These are phyloP conservation scores for Chloebia gouldiae DNA, from an alignment of 2,113 vertebrate genomes.

Conservation along the genomic window DNA sequence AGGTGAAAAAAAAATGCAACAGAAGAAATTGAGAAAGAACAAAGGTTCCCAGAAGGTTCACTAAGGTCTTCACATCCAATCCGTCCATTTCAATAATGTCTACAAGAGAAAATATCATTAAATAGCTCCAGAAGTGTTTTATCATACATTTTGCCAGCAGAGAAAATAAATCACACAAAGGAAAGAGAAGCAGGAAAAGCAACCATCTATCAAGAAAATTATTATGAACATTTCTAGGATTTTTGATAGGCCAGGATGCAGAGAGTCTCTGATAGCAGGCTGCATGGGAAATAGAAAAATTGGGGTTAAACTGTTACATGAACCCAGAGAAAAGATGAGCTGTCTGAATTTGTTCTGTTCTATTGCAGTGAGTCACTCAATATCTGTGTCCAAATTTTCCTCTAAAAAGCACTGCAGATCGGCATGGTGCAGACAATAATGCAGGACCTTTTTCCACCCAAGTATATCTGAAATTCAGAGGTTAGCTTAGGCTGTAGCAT, in stretches of 20 bases:
- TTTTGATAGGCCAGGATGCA: background rate
- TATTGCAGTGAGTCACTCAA: background rate
- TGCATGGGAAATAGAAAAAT: background rate
- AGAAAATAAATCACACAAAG: background rate
- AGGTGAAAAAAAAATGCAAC: slow-evolving; percentile 12
- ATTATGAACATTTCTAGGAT: background rate
- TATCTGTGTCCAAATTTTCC: background rate
- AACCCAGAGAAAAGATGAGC: slow-evolving; percentile 32
- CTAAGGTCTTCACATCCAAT: background rate
- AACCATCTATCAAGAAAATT: background rate
- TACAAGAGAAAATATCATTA: background rate
- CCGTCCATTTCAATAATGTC: background rate
- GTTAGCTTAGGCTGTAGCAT: background rate
- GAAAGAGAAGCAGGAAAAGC: background rate
- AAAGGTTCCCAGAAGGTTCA: slow-evolving; percentile 3
- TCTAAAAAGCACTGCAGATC: background rate
- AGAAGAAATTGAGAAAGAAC: background rate
- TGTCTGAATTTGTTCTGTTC: background rate
- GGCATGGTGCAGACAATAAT: background rate
- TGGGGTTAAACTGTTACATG: slow-evolving; percentile 25
- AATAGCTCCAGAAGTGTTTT: slow-evolving; percentile 6
- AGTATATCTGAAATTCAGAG: background rate
- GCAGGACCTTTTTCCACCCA: background rate
- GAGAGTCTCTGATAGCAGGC: background rate
- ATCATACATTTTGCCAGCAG: background rate